Evolutionary conservation across 2,888 invertebrate species (phyloP).

Genomic region (Ganaspis brasiliensis): DNA sequence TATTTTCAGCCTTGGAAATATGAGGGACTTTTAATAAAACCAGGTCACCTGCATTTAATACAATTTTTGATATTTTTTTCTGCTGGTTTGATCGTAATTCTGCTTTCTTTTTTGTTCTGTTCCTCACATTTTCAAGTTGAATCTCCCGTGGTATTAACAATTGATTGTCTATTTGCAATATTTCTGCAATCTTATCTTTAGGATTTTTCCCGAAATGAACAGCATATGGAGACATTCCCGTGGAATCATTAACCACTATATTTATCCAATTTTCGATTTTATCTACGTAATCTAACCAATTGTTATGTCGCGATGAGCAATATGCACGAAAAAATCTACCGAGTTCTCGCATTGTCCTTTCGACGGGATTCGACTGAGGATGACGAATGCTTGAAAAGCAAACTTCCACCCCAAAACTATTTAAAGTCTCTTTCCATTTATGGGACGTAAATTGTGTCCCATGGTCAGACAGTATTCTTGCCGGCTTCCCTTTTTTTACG

Average conservation of each 20-base stretch:
- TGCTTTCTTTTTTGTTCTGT: neutral
- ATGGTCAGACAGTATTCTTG: neutral
- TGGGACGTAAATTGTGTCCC: neutral
- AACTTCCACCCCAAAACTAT: neutral
- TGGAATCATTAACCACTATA: neutral
- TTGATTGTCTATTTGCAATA: neutral
- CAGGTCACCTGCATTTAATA: neutral
- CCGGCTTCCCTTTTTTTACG: neutral
- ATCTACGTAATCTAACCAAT: neutral
- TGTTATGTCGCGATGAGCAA: neutral
- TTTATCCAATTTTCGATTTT: neutral
- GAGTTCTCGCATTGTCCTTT: neutral
- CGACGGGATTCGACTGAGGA: neutral
- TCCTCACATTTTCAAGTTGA: neutral
- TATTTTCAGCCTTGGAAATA: neutral
- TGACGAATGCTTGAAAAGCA: neutral
- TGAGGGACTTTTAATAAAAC: conserved; percentile 3
- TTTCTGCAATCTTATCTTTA: neutral
- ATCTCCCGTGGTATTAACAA: neutral
- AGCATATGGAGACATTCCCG: neutral
- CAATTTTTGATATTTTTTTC: neutral
- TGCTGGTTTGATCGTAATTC: neutral
- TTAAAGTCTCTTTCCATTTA: neutral
- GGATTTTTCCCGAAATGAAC: neutral
- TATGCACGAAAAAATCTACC: neutral